Evolutionary conservation across 1,140 invertebrate species (phyloP).

Genomic region (Pectinophora gossypiella): DNA sequence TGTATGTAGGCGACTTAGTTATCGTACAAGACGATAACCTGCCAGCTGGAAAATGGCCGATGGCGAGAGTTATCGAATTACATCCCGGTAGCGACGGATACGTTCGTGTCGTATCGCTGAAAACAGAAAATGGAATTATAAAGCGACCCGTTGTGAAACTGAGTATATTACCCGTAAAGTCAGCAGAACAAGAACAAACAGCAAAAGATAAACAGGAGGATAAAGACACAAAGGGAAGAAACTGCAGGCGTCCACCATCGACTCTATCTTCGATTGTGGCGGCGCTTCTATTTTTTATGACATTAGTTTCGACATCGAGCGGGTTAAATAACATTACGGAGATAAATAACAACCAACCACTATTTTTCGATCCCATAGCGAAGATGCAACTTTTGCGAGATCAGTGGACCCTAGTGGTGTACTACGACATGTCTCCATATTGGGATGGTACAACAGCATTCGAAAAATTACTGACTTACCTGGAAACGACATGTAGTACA

Average conservation of each 20-base stretch:
- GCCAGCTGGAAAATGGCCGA: slow-evolving; percentile 21
- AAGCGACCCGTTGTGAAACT: slow-evolving; percentile 25
- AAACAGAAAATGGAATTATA: slow-evolving; percentile 20
- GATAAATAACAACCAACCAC: background rate
- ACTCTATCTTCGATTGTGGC: background rate
- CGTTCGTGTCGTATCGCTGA: slow-evolving; percentile 18
- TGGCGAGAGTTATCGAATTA: slow-evolving; percentile 14
- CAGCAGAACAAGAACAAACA: background rate
- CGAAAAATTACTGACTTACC: background rate
- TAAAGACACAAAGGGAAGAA: background rate
- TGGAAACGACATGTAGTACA: background rate
- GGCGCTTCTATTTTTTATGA: background rate
- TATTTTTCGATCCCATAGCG: background rate
- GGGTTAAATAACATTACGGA: background rate
- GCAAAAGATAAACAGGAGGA: background rate
- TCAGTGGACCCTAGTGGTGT: background rate
- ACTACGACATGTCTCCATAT: slow-evolving; percentile 3
- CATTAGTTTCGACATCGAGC: background rate
- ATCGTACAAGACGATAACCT: slow-evolving; percentile 24
- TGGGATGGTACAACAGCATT: slow-evolving; percentile 1
- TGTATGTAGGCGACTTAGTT: slow-evolving; percentile 10
- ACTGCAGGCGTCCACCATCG: background rate
- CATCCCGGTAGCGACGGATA: slow-evolving; percentile 21
- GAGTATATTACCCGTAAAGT: slow-evolving; percentile 17
- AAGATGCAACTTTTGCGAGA: background rate